A percentile compares a stretch with the other conserved stretches of the same genome.
These are phyloP conservation scores for Lordiphosa stackelbergi DNA, from an alignment of 1,140 invertebrate genomes.

Conservation along the genomic window DNA sequence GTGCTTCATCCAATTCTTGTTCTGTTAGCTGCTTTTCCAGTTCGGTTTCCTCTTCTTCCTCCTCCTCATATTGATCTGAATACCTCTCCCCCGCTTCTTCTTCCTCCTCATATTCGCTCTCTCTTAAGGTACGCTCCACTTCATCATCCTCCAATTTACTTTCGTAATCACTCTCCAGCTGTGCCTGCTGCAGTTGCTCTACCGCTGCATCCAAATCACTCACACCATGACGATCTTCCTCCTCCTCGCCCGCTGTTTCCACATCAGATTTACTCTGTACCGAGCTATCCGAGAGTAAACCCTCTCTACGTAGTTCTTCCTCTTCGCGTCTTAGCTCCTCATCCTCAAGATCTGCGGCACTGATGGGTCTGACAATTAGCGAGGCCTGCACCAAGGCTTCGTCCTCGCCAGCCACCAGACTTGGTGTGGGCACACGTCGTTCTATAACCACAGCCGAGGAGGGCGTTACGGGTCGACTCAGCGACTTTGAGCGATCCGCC, in stretches of 20 bases:
- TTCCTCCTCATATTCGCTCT: conserved; percentile 60
- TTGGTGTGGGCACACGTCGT: conserved; percentile 79
- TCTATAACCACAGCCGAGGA: conserved; percentile 81
- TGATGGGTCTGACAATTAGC: conserved; percentile 79
- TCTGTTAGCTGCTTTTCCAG: conserved; percentile 41
- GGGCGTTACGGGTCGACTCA: conserved; percentile 79
- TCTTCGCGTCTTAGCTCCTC: conserved; percentile 62
- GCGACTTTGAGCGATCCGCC: conserved; percentile 78
- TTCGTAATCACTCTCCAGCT: conserved; percentile 66
- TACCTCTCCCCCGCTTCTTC: conserved; percentile 41
- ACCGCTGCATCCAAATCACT: conserved; percentile 66
- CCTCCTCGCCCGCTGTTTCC: conserved; percentile 57
- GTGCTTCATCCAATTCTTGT: conserved; percentile 54
- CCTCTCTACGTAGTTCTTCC: conserved; percentile 63
- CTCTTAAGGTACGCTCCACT: conserved; percentile 55
- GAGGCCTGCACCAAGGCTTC: conserved; percentile 79
- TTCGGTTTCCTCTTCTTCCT: conserved; percentile 31
- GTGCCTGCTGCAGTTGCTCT: conserved; percentile 46
- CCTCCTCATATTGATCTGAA: conserved; percentile 36
- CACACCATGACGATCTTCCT: conserved; percentile 38
- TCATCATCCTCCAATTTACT: conserved; percentile 63
- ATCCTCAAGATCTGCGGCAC: conserved; percentile 67
- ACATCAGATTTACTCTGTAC: conserved; percentile 78
- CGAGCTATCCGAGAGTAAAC: conserved; percentile 74
- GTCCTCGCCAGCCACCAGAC: conserved; percentile 74